These are phyloP conservation scores for Anadara kagoshimensis DNA, from an alignment of 1,140 invertebrate genomes.

Conservation along the genomic window DNA sequence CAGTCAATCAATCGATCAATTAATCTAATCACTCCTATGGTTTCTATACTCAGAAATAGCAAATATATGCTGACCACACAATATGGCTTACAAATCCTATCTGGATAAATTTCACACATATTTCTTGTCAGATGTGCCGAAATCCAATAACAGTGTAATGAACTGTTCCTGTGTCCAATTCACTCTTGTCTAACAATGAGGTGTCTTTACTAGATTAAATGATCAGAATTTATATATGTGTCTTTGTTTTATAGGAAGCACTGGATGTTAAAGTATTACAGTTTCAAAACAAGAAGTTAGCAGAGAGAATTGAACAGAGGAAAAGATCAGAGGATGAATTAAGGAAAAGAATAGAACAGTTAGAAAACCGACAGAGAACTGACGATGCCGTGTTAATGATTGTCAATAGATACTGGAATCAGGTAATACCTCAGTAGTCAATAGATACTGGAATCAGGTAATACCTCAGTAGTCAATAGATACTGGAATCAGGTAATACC, in stretches of 20 bases:
- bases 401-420: conserved; percentile 97
- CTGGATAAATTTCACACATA: too few species aligned
- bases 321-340: conserved; percentile 92
- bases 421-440: conserved; percentile 57
- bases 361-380: conserved; percentile 97
- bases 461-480: too few species aligned
- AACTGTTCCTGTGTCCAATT: neutral
- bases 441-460: too few species aligned
- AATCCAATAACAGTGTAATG: neutral
- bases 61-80: too few species aligned
- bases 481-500: too few species aligned
- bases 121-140: too few species aligned
- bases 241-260: conserved; percentile 82
- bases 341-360: conserved; percentile 93
- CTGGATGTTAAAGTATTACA: conserved; percentile 97
- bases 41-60: too few species aligned
- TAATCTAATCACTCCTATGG: too few species aligned
- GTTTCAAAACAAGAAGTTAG: conserved; percentile 97
- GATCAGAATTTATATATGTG: neutral
- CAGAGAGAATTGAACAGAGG: conserved; percentile 90
- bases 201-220: neutral
- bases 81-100: too few species aligned
- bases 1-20: too few species aligned
- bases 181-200: neutral
- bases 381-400: conserved; percentile 98